These are phyloP conservation scores for Zaprionus nigranus DNA, from an alignment of 1,140 invertebrate genomes.

Conservation along the genomic window DNA sequence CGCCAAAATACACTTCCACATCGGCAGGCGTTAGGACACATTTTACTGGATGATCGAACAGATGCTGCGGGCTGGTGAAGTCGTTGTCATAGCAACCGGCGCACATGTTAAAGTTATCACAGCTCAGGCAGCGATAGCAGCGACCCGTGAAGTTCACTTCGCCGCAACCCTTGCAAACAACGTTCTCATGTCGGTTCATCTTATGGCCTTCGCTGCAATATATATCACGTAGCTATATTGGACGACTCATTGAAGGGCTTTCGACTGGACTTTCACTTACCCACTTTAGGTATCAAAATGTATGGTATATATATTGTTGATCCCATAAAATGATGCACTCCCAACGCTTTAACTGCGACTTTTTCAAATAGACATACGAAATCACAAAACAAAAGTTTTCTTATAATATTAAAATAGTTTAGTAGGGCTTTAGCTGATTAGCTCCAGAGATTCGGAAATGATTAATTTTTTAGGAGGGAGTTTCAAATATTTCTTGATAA, in stretches of 20 bases:
- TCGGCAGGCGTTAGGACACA: conserved; percentile 57
- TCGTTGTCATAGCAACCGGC: conserved; percentile 61
- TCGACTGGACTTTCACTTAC: conserved; percentile 18
- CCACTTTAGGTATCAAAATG: conserved; percentile 1
- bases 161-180: conserved; percentile 59
- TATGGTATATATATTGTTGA: not conserved
- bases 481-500: conserved; percentile 31
- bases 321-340: conserved; percentile 32
- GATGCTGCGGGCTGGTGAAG: conserved; percentile 57
- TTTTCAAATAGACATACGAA: conserved; percentile 35
- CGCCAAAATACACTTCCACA: conserved; percentile 65
- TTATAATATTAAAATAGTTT: conserved; percentile 18
- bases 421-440: conserved; percentile 25
- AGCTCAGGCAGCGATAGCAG: conserved; percentile 66
- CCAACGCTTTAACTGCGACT: conserved; percentile 16
- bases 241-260: not conserved
- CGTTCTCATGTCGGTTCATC: conserved; percentile 69
- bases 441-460: conserved; percentile 31
- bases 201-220: not conserved
- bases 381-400: conserved; percentile 27
- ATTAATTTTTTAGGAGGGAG: conserved; percentile 1
- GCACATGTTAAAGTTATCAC: conserved; percentile 60
- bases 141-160: conserved; percentile 54
- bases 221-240: not conserved
- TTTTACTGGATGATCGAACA: conserved; percentile 69